phyloP scores from a whole-genome alignment of 2,888 invertebrate genomes.

The Tetanocera ferruginea region DNA sequence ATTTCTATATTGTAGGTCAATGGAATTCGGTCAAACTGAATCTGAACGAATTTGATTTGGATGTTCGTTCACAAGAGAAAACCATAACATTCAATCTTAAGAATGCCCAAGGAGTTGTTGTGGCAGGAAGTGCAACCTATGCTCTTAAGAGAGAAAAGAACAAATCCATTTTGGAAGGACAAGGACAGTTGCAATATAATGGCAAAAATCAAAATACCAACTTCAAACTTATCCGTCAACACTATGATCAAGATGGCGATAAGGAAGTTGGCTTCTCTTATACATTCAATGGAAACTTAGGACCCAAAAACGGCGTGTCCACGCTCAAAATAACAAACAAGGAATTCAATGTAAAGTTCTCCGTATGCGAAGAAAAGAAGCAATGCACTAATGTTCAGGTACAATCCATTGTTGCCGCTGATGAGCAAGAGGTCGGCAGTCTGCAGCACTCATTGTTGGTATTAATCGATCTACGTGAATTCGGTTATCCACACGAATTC shows the following conservation, averaged over 20 bases:
- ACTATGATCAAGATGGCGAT: constrained; percentile 73
- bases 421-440: constrained; percentile 60
- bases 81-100: constrained; percentile 76
- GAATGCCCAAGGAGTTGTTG: constrained; percentile 74
- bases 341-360: constrained; percentile 78
- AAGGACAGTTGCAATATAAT: constrained; percentile 79
- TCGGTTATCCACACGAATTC: constrained; percentile 82
- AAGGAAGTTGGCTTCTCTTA: constrained; percentile 78
- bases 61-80: constrained; percentile 76
- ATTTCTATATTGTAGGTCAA: constrained; percentile 75
- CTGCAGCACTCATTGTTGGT: constrained; percentile 76
- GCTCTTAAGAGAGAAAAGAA: constrained; percentile 79
- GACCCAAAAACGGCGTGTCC: constrained; percentile 78
- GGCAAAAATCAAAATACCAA: constrained; percentile 79
- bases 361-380: constrained; percentile 84
- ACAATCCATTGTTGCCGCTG: constrained; percentile 56
- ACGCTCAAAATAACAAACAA: constrained; percentile 81
- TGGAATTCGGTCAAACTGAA: constrained; percentile 77
- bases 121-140: constrained; percentile 81
- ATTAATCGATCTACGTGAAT: constrained; percentile 79
- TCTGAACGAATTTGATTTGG: constrained; percentile 76
- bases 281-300: constrained; percentile 78
- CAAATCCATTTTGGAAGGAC: constrained; percentile 81
- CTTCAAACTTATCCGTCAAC: constrained; percentile 80
- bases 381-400: constrained; percentile 81